Evolutionary conservation across 2,888 invertebrate genomes (phyloP).

Genomic region (Leucozona laternaria): DNA sequence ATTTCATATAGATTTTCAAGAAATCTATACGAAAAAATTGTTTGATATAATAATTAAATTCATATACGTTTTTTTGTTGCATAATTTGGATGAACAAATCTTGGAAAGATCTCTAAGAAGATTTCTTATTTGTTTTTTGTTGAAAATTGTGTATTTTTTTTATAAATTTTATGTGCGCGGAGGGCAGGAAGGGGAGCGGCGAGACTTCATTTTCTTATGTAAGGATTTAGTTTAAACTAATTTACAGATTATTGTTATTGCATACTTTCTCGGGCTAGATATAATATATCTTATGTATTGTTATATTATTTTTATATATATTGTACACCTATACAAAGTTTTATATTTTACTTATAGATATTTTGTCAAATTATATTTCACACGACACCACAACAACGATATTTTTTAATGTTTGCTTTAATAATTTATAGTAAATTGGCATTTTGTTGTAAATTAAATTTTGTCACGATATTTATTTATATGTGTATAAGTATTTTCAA

Average conservation of each 20-base stretch:
- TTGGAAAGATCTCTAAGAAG: constrained; percentile 51
- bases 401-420: constrained; percentile 37
- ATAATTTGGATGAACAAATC: constrained; percentile 47
- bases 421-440: constrained; percentile 70
- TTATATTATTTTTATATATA: constrained; percentile 27
- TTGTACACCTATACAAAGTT: constrained; percentile 72
- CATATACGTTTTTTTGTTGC: constrained; percentile 15
- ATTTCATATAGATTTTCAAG: constrained; percentile 34
- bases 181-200: constrained; percentile 72
- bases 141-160: constrained; percentile 34
- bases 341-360: constrained; percentile 34
- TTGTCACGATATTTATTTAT: constrained; percentile 49
- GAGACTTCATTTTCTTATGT: constrained; percentile 45
- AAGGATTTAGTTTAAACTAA: constrained; percentile 38
- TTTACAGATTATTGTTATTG: constrained; percentile 46
- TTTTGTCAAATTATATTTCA: constrained; percentile 49
- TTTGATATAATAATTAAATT: constrained; percentile 40
- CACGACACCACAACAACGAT: constrained; percentile 71
- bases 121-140: constrained; percentile 19
- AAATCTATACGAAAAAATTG: constrained; percentile 55
- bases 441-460: constrained; percentile 71
- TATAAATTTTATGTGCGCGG: constrained; percentile 61
- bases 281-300: constrained; percentile 8
- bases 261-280: constrained; percentile 48
- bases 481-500: constrained; percentile 16